Evolutionary conservation across 2,113 vertebrate species (phyloP), one percentile per base, ranked within the genome.

Genomic region (Gopherus flavomarginatus): DNA sequence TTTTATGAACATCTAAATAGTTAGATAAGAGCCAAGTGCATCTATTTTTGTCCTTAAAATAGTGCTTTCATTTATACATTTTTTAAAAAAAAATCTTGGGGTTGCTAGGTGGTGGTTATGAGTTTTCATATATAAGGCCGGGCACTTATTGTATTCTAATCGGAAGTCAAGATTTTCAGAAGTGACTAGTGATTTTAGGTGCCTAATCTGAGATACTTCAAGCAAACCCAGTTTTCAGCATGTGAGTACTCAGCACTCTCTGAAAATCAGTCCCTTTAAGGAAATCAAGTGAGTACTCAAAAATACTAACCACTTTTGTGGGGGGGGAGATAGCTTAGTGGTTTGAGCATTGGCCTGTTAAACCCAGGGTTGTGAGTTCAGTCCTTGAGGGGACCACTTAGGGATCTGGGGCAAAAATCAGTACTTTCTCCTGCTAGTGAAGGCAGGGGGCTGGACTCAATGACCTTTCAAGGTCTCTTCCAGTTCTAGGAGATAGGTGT

Each of bases 1-100:
- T 81, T 95, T 95, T 85, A 81, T 65, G 85, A 94, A 87, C 17
- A 94, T 97, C 92, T 96, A 96, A 95, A 84, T 87, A 81, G 87
- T 97, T 17, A 92, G 49, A 92, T 81, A 96, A 94, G 83, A 92
- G 90, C 83, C 96, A 86, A 94, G 91, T 49, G 83, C 69, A 53
- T 96, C 86, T 59, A 95, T 92, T 97, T 47, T 62, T 90, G 62
- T 72, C 93, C 69, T 57, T 90, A 90, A 97, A 83, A 53, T 1
- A 29, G 35, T 31, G 3, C 82, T 81, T n/a, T 91, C 54, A 21
- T 89, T 96, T 92, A 38, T 90, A 56, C 50, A 92, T 91, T 75
- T 90, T 79, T 90, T 95, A 93, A 91, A 83, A 47, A 47, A 92
- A 93, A 50, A 84, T 89, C 91, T 94, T 87, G 84, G 78, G 53